Evolutionary conservation across 1,140 invertebrate species (phyloP).

Genomic region (Papilio glaucus): DNA sequence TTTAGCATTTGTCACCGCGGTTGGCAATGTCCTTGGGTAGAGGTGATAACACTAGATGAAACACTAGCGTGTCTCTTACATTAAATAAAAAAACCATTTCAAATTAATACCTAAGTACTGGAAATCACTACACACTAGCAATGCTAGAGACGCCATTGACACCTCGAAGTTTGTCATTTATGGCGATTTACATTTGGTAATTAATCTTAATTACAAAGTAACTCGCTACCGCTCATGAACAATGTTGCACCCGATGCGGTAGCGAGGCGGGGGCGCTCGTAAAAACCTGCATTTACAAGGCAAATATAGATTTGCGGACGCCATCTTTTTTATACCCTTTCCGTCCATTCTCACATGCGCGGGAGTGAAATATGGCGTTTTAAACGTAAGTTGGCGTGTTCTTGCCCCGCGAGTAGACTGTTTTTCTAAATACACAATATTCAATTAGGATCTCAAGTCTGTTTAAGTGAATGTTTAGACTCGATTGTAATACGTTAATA

Average conservation of each 20-base stretch:
- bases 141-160: not conserved
- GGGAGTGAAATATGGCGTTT: constrained; percentile 61
- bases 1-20: too few relatives aligned
- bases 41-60: too few relatives aligned
- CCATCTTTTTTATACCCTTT: constrained; percentile 55
- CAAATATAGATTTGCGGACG: constrained; percentile 73
- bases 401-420: constrained; percentile 45
- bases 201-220: constrained; percentile 12
- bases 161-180: not conserved
- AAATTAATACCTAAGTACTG: not conserved
- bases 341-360: constrained; percentile 58
- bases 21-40: too few relatives aligned
- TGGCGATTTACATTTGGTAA: not conserved
- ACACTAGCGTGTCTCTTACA: too few relatives aligned
- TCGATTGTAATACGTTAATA: constrained; percentile 44
- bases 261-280: constrained; percentile 62
- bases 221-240: constrained; percentile 48
- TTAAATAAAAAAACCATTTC: too few relatives aligned
- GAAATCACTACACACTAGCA: not conserved
- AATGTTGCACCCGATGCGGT: constrained; percentile 42
- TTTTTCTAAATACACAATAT: constrained; percentile 51
- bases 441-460: constrained; percentile 51
- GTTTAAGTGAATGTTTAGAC: constrained; percentile 48
- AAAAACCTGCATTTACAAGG: constrained; percentile 76
- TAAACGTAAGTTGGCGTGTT: constrained; percentile 50